Evolutionary conservation across 2,113 vertebrate species (phyloP).

Genomic region (Diphyllodes magnificus): DNA sequence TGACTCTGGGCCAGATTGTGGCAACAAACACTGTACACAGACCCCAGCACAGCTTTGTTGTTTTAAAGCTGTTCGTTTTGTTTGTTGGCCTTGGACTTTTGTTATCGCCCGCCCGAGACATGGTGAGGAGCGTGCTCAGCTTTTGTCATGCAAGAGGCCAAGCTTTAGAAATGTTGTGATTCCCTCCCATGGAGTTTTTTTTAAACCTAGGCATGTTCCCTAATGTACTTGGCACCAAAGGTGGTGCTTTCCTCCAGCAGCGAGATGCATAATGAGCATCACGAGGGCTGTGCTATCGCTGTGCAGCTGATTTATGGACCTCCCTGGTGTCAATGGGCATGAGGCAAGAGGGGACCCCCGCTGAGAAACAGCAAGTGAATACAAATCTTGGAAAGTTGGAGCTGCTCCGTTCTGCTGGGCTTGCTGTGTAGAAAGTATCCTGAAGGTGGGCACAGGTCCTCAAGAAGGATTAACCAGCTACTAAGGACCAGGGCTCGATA

Average conservation of each 20-base stretch:
- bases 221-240: slow-evolving; percentile 44
- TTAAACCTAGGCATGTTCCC: background rate
- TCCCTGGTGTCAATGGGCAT: background rate
- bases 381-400: background rate
- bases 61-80: background rate
- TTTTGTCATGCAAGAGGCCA: slow-evolving; percentile 22
- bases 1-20: slow-evolving; percentile 3
- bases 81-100: background rate
- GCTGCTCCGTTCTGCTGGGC: background rate
- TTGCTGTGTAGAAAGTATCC: background rate
- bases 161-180: slow-evolving; percentile 20
- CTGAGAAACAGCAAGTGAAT: background rate
- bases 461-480: background rate
- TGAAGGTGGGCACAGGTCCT: background rate
- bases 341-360: background rate
- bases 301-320: background rate
- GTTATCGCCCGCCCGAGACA: background rate
- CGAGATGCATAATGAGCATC: background rate
- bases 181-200: slow-evolving; percentile 31
- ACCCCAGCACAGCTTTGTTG: background rate
- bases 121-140: background rate
- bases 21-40: slow-evolving; percentile 10
- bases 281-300: background rate
- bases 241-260: slow-evolving; percentile 6
- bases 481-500: fast-evolving